Percentiles rank a stretch among this genome's conserved stretches.
These are phyloP conservation scores for Tachycineta bicolor DNA, from an alignment of 2,113 vertebrate genomes.

Conservation along the genomic window DNA sequence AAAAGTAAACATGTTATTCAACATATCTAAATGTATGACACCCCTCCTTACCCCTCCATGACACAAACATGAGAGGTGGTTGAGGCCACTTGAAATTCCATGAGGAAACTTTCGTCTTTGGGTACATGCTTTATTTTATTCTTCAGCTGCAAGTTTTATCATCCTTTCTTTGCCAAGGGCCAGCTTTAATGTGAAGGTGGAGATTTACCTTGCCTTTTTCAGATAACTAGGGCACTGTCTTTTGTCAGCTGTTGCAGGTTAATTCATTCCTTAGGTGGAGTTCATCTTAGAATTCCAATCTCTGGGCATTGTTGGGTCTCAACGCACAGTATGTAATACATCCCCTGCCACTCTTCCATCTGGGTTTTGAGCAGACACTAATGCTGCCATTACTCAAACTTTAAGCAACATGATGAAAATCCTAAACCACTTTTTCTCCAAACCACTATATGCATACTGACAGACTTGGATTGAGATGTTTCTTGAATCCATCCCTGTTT, in stretches of 20 bases:
- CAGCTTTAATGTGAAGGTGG: neutral
- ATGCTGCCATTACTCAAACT: neutral
- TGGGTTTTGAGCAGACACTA: neutral
- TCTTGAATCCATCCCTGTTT: neutral
- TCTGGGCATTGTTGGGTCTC: neutral
- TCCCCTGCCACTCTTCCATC: neutral
- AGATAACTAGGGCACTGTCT: neutral
- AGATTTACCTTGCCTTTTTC: neutral
- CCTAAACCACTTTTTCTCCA: neutral
- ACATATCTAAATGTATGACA: neutral
- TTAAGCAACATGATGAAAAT: neutral
- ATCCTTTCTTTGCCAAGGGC: neutral
- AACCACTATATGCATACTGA: neutral
- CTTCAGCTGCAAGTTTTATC: neutral
- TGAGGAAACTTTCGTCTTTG: neutral
- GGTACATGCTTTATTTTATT: neutral
- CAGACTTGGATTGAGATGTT: neutral
- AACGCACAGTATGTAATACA: rapidly evolving
- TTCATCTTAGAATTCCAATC: neutral
- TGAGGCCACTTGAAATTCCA: neutral
- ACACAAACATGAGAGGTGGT: neutral
- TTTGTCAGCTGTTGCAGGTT: neutral
- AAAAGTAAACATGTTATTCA: neutral
- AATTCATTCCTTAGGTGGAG: neutral
- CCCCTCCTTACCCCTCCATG: too few relatives aligned